These are phyloP conservation scores for Zaprionus obscuricornis DNA, from an alignment of 2,888 invertebrate genomes.

Conservation along the genomic window DNA sequence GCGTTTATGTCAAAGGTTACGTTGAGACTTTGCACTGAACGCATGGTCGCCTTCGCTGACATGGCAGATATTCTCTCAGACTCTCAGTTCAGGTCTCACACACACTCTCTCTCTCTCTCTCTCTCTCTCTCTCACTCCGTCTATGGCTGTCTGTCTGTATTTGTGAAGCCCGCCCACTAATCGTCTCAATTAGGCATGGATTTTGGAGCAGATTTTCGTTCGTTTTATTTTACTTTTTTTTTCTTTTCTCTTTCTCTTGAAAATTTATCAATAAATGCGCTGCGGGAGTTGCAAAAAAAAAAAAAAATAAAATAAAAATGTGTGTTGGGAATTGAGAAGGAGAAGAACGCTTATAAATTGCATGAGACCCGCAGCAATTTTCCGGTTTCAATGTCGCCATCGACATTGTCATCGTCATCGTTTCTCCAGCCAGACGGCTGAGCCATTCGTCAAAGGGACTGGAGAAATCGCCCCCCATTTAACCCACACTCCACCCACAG, in stretches of 20 bases:
- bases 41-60: conserved; percentile 33
- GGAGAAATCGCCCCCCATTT: conserved; percentile 8
- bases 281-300: conserved; percentile 15
- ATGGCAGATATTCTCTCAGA: conserved; percentile 40
- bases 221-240: background rate
- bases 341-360: conserved; percentile 52
- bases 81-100: too few relatives aligned
- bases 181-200: conserved; percentile 81
- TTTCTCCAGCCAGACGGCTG: conserved; percentile 34
- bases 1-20: conserved; percentile 53
- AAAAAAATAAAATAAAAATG: conserved; percentile 12
- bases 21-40: conserved; percentile 19
- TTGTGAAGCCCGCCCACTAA: conserved; percentile 48
- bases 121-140: background rate
- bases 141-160: conserved; percentile 2
- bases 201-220: conserved; percentile 33
- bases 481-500: background rate
- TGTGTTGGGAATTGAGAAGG: conserved; percentile 19
- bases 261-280: conserved; percentile 67
- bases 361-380: conserved; percentile 79
- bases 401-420: conserved; percentile 68
- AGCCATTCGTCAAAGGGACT: conserved; percentile 48
- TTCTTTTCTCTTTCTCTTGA: conserved; percentile 39
- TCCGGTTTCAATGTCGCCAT: conserved; percentile 74
- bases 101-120: too few relatives aligned